phyloP scores from a whole-genome alignment of 2,113 vertebrate species.

The Pelmatolapia mariae region DNA sequence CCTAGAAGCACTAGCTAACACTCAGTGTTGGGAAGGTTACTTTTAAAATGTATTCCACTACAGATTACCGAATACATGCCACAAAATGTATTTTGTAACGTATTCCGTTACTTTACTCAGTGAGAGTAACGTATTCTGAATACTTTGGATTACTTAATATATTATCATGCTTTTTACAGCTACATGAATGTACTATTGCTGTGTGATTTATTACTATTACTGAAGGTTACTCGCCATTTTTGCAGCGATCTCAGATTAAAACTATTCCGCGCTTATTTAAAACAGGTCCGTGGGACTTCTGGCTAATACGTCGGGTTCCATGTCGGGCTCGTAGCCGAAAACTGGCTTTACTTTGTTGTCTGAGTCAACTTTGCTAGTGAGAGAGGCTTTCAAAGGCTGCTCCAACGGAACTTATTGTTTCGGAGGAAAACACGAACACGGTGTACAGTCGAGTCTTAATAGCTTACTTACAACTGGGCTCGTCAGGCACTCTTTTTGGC shows the following conservation, averaged over 20 bases:
- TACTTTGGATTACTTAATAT: not conserved
- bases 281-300: not conserved
- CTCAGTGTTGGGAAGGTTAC: not conserved
- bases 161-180: not conserved
- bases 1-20: not conserved
- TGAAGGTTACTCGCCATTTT: not conserved
- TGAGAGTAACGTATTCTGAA: not conserved
- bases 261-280: not conserved
- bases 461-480: not conserved
- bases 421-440: fast-evolving
- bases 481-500: not conserved
- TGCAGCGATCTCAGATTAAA: not conserved
- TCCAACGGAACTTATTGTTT: fast-evolving
- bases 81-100: not conserved
- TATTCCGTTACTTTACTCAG: not conserved
- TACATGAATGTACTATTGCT: not conserved
- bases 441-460: not conserved
- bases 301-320: not conserved
- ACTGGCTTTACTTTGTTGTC: not conserved
- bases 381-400: not conserved
- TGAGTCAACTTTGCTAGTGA: not conserved
- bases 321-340: not conserved
- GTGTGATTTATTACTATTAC: not conserved
- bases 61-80: not conserved
- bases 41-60: not conserved